Percentiles rank a stretch among this genome's conserved stretches.
These are phyloP conservation scores for Aelia acuminata DNA, from an alignment of 2,888 invertebrate genomes.

Conservation along the genomic window DNA sequence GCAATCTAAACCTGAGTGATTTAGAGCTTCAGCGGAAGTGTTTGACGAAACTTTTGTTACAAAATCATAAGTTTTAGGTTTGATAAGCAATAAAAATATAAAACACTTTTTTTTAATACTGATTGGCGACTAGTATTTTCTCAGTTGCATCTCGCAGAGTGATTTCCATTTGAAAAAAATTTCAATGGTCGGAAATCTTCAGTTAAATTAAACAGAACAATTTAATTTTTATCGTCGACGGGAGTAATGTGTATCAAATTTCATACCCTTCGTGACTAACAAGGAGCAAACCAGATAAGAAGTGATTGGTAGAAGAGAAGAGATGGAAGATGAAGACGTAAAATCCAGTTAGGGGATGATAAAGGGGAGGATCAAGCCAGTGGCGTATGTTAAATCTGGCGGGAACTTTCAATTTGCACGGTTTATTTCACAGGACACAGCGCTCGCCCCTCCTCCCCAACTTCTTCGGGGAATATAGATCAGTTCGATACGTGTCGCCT, in stretches of 20 bases:
- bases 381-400: conserved; percentile 60
- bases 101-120: background rate
- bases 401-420: conserved; percentile 61
- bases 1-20: too few relatives aligned
- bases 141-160: background rate
- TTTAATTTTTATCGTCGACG: background rate
- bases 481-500: conserved; percentile 35
- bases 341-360: conserved; percentile 58
- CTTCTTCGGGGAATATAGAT: conserved; percentile 56
- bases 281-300: conserved; percentile 27
- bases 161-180: background rate
- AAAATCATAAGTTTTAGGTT: too few relatives aligned
- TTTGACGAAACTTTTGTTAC: too few relatives aligned
- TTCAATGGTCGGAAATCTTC: background rate
- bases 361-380: conserved; percentile 47
- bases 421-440: conserved; percentile 59
- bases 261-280: background rate
- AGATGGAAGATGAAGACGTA: conserved; percentile 41
- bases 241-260: conserved; percentile 28
- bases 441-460: conserved; percentile 7
- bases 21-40: too few relatives aligned
- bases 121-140: background rate
- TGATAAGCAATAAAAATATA: too few relatives aligned
- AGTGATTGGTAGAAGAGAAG: conserved; percentile 26
- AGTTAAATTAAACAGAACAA: background rate